Percentiles rank a stretch among this genome's conserved stretches.
phyloP scores from a whole-genome alignment of 2,113 vertebrate species.

The Pseudois nayaur region DNA sequence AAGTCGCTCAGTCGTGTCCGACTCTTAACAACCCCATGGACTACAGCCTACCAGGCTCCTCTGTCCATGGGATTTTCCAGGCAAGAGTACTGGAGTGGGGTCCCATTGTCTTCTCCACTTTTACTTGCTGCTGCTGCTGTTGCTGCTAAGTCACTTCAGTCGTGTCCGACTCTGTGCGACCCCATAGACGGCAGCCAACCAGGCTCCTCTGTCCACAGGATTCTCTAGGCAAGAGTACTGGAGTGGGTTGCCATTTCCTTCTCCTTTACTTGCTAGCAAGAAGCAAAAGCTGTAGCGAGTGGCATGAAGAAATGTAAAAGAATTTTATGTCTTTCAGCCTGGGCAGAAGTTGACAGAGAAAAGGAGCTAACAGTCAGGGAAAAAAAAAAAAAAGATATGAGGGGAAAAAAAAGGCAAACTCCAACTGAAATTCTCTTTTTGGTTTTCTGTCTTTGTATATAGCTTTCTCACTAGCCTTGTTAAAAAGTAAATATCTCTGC shows the following conservation, averaged over 20 bases:
- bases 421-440: neutral
- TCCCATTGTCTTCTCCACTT: neutral
- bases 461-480: neutral
- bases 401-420: neutral
- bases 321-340: neutral
- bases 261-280: neutral
- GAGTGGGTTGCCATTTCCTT: too few species aligned
- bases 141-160: too few species aligned
- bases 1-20: too few species aligned
- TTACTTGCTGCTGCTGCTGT: neutral
- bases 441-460: neutral
- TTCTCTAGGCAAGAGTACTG: too few species aligned
- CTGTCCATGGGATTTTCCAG: too few species aligned
- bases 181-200: too few species aligned
- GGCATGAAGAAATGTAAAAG: neutral
- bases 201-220: too few species aligned
- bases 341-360: constrained; percentile 1
- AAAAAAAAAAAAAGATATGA: neutral
- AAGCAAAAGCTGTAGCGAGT: neutral
- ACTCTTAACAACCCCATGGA: too few species aligned
- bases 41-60: too few species aligned
- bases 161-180: too few species aligned
- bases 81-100: too few species aligned
- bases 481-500: neutral
- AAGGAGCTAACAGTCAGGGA: neutral